Evolutionary conservation across 2,113 vertebrate genomes (phyloP).

Genomic region (Onychostruthus taczanowskii): DNA sequence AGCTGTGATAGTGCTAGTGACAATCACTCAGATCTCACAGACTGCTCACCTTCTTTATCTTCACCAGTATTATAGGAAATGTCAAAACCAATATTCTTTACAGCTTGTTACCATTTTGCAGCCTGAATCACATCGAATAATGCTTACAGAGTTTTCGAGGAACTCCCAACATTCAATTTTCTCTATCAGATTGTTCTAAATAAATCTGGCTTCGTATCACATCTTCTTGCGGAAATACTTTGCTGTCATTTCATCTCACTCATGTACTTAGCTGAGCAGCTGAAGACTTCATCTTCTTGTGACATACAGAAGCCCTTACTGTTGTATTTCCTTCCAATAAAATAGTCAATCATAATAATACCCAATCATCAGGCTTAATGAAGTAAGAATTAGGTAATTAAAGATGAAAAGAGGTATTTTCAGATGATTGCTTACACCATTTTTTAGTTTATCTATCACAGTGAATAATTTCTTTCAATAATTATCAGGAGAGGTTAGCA

Average conservation of each 20-base stretch:
- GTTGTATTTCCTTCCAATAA: background rate
- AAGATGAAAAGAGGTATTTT: constrained; percentile 51
- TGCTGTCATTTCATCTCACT: background rate
- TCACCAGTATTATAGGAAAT: constrained; percentile 20
- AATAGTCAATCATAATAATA: constrained; percentile 51
- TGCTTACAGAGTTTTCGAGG: constrained; percentile 34
- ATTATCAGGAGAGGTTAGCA: background rate
- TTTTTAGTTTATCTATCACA: constrained; percentile 38
- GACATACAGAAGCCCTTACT: background rate
- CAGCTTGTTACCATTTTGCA: constrained; percentile 18
- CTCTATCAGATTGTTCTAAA: constrained; percentile 61
- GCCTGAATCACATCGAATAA: constrained; percentile 31
- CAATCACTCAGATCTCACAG: constrained; percentile 23
- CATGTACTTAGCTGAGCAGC: constrained; percentile 21
- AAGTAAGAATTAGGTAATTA: constrained; percentile 45
- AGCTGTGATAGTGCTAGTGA: background rate
- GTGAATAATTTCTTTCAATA: constrained; percentile 41
- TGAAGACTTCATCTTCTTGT: background rate
- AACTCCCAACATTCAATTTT: constrained; percentile 64
- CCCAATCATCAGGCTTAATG: constrained; percentile 55
- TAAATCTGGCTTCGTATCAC: constrained; percentile 57
- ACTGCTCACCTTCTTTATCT: constrained; percentile 59
- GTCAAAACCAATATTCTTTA: constrained; percentile 39
- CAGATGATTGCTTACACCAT: constrained; percentile 25
- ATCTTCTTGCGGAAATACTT: constrained; percentile 2